Conservation (phyloP, 2,113 vertebrate species). For the Cyanocitta stelleri region DNA sequence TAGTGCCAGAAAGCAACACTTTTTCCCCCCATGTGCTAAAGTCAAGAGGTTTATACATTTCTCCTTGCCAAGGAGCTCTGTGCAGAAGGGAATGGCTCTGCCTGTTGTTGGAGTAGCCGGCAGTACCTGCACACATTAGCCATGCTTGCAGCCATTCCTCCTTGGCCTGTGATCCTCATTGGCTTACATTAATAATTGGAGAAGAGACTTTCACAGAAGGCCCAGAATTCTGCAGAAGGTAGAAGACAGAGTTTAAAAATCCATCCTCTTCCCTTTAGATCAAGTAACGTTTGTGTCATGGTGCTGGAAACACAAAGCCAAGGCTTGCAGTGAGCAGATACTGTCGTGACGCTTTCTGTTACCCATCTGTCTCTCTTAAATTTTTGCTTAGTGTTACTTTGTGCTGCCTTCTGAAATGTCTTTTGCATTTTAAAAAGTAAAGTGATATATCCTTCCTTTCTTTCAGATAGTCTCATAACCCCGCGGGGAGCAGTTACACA, state of each 20-base stretch:
- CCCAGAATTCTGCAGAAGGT: neutral
- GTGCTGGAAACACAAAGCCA: neutral
- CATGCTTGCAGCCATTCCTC: neutral
- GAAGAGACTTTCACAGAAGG: neutral
- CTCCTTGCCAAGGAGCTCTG: neutral
- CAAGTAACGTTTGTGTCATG: rapidly evolving
- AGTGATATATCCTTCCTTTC: neutral
- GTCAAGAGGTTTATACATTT: neutral
- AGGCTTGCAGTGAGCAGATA: neutral
- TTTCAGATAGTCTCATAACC: neutral
- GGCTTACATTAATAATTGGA: neutral
- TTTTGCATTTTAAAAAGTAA: constrained; percentile 10
- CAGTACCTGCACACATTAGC: neutral
- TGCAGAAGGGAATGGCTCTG: neutral
- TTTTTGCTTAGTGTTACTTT: neutral
- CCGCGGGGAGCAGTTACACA: neutral
- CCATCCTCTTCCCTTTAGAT: neutral
- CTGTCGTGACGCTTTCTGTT: rapidly evolving
- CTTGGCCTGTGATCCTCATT: neutral
- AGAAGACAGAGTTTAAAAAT: neutral
- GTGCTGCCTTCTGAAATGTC: neutral
- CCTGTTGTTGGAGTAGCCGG: neutral
- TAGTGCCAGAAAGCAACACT: neutral
- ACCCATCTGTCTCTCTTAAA: neutral
- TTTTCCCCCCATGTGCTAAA: neutral